Conservation (phyloP, 2,797 vertebrate genomes). For the Gallinago nigripennis region DNA sequence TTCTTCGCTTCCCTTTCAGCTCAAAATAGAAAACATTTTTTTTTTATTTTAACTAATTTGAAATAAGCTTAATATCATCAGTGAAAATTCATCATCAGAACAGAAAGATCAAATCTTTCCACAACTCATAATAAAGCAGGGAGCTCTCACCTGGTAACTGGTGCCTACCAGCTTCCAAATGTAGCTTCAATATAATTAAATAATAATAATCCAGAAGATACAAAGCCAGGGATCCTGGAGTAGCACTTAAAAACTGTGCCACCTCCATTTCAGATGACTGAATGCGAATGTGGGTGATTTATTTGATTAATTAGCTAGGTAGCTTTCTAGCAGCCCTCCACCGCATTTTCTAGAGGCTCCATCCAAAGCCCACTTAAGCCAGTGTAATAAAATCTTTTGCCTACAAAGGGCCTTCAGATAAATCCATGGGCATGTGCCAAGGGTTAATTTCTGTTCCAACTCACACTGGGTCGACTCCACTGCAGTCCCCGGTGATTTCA, state of each 20-base stretch:
- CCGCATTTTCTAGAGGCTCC: conserved; percentile 16
- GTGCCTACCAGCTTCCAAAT: neutral
- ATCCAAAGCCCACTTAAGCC: conserved; percentile 44
- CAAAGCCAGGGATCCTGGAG: conserved; percentile 15
- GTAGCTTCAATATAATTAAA: conserved; percentile 40
- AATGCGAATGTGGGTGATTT: neutral
- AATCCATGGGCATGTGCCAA: conserved; percentile 19
- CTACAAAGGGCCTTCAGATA: conserved; percentile 21
- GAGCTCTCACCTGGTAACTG: conserved; percentile 27
- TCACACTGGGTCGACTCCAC: neutral
- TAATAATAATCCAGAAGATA: neutral
- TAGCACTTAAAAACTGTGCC: neutral
- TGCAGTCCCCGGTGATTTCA: neutral
- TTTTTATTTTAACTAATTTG: conserved; percentile 2
- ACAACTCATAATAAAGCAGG: neutral
- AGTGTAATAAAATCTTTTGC: conserved; percentile 37
- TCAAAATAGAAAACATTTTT: conserved; percentile 27
- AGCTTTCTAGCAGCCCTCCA: neutral
- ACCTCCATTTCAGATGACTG: neutral
- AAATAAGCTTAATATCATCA: conserved; percentile 40
- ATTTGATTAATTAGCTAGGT: conserved; percentile 51
- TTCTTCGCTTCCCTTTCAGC: neutral
- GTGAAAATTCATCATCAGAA: conserved; percentile 20
- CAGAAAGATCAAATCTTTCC: conserved; percentile 18
- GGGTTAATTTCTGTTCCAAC: conserved; percentile 37